These are phyloP conservation scores for Tapirus terrestris DNA, from an alignment of 2,113 vertebrate genomes.

Conservation along the genomic window DNA sequence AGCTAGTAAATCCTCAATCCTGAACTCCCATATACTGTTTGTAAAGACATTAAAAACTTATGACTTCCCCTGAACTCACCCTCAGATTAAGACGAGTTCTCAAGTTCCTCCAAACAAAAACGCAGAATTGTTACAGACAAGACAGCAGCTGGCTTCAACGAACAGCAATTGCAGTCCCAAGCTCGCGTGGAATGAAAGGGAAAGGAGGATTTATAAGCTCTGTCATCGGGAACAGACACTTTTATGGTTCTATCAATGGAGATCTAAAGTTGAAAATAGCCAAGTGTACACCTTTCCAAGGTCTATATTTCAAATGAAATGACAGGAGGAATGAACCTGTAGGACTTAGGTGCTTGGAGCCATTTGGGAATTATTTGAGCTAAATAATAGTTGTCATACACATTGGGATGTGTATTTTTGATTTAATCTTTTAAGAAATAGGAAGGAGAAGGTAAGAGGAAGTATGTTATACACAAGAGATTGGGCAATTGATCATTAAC, in stretches of 20 bases:
- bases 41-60: background rate
- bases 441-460: background rate
- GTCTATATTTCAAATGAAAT: constrained; percentile 33
- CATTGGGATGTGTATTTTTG: background rate
- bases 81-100: background rate
- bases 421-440: constrained; percentile 42
- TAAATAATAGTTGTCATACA: background rate
- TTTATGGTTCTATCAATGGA: constrained; percentile 41
- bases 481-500: background rate
- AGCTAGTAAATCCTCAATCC: background rate
- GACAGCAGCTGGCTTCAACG: background rate
- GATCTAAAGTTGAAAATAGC: constrained; percentile 30
- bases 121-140: background rate
- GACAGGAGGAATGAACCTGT: background rate
- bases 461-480: background rate
- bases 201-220: background rate
- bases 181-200: background rate
- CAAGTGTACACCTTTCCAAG: background rate
- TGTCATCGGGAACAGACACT: background rate
- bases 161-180: background rate
- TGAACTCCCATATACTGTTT: background rate
- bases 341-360: background rate
- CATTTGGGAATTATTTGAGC: background rate
- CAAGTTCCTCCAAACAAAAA: background rate
- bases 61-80: background rate